Conservation (phyloP, 2,797 vertebrate species). For the Phalloptychus januarius region DNA sequence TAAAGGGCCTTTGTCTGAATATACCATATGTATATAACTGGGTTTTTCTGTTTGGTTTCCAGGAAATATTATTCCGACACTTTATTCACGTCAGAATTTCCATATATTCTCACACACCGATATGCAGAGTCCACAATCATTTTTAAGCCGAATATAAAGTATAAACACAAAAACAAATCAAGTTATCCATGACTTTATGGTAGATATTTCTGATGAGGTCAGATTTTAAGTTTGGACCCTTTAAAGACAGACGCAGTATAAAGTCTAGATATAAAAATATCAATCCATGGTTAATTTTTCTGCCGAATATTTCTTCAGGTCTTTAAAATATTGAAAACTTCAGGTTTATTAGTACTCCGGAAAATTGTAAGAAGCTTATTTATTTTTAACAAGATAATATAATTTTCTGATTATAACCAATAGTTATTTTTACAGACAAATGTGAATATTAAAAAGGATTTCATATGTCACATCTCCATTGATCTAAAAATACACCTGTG, state of each 20-base stretch:
- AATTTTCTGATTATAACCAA: not conserved
- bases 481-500: not conserved
- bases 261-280: not conserved
- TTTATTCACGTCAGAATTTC: not conserved
- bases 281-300: not conserved
- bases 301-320: not conserved
- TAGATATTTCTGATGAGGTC: not conserved
- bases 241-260: not conserved
- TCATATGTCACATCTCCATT: not conserved
- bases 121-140: not conserved
- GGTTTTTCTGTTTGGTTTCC: slow-evolving; percentile 18
- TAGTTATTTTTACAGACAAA: not conserved
- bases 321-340: not conserved
- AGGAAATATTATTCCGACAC: slow-evolving; percentile 9
- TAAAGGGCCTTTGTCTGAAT: slow-evolving; percentile 16
- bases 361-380: not conserved
- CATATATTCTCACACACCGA: not conserved
- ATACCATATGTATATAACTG: slow-evolving; percentile 22
- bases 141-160: not conserved
- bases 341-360: not conserved
- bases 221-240: not conserved
- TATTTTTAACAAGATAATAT: not conserved
- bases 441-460: not conserved
- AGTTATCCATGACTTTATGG: not conserved
- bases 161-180: not conserved